Evolutionary conservation across 2,888 invertebrate species (phyloP), one percentile per base, ranked within the genome.

Genomic region (Rhamphomyia laevipes): DNA sequence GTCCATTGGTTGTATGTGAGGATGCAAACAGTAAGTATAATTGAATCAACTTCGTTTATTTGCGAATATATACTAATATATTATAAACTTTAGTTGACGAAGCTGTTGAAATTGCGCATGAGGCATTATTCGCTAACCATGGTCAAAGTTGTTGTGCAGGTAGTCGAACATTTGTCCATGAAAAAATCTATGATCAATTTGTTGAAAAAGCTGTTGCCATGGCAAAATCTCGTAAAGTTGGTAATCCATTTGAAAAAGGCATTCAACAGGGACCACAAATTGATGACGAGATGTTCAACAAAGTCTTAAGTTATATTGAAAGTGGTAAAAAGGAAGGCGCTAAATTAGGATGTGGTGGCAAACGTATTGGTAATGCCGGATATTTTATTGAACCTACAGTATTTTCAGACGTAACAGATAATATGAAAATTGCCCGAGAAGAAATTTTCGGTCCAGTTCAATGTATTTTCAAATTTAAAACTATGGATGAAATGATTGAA

Each of bases 391-490:
- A 85, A 58, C 86, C 88, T 0, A 87, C 87, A 0, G 82, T 87
- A 6, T 86, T 86, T 63, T 80, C 84, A n/a, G 77, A 84, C 64
- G 86, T 86, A 11, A 77, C 74, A 45, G 87, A 88, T 60, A 67
- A 81, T 58, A 87, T 86, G 86, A 76, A 74, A 51, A 86, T 88
- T 60, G 82, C 84, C 11, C 74, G 72, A 56, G 84, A 87, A 68
- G 87, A 87, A 86, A 92, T 93, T 57, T 92, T 93, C 64, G 92
- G 92, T 0, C 92, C 92, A 0, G 92, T 92, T 1, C 89, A 90
- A 68, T 81, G 80, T 48, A 87, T 92, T 58, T 72, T 91, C 37
- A 88, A 87, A 67, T 92, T 91, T 61, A 80, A 82, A 38, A 51
- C 57, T 17, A 46, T 67, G 1, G 82, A 83, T 2, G 92, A 93